Evolutionary conservation across 1,140 invertebrate genomes (phyloP).

Genomic region (Neelides sp.): DNA sequence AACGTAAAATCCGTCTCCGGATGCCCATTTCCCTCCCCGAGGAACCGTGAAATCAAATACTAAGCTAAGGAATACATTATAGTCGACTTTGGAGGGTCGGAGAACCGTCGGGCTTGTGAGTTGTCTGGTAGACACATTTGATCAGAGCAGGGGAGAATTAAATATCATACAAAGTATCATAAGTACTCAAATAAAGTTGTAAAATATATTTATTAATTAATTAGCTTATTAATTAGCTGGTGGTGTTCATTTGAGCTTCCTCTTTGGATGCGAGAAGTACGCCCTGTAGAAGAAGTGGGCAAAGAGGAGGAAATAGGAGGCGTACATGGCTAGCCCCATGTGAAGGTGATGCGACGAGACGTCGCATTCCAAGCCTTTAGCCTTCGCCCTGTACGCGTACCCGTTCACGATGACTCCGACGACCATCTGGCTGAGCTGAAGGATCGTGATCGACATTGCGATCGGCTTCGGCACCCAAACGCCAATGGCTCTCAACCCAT

Average conservation of each 20-base stretch:
- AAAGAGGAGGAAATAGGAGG: conserved; percentile 81
- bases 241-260: background rate
- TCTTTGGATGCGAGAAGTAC: conserved; percentile 44
- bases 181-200: too few relatives aligned
- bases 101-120: too few relatives aligned
- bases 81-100: too few relatives aligned
- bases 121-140: too few relatives aligned
- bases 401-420: conserved; percentile 82
- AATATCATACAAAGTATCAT: too few relatives aligned
- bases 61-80: too few relatives aligned
- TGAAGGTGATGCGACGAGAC: conserved; percentile 77
- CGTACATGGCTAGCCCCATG: conserved; percentile 85
- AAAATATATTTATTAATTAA: too few relatives aligned
- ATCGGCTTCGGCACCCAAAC: conserved; percentile 71
- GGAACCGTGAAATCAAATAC: too few relatives aligned
- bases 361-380: conserved; percentile 54
- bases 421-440: conserved; percentile 91
- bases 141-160: too few relatives aligned
- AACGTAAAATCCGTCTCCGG: too few relatives aligned
- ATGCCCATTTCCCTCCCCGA: too few relatives aligned
- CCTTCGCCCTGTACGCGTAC: conserved; percentile 58
- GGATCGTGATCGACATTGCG: conserved; percentile 80
- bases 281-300: conserved; percentile 79
- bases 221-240: background rate
- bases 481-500: conserved; percentile 75